A percentile compares a stretch with the other conserved stretches of the same genome.
These are phyloP conservation scores for Neoascia interrupta DNA, from an alignment of 2,888 invertebrate genomes.

Conservation along the genomic window DNA sequence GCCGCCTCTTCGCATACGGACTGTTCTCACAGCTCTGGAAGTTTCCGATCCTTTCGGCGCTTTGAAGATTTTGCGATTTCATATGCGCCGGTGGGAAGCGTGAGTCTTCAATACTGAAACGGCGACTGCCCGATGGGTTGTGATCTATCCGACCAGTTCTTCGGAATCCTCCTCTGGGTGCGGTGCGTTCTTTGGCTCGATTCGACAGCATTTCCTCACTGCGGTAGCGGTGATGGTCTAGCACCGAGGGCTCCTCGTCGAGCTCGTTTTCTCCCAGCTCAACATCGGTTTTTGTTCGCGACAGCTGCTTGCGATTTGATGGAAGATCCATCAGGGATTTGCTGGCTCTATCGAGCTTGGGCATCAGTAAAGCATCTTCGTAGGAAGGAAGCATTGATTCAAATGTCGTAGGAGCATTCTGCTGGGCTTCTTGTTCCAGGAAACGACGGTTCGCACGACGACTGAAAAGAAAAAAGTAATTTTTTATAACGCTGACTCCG, in stretches of 20 bases:
- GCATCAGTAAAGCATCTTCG: conserved; percentile 88
- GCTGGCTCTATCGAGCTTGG: conserved; percentile 83
- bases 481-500: not conserved
- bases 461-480: conserved; percentile 69
- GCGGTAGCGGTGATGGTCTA: conserved; percentile 76
- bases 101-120: conserved; percentile 75
- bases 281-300: conserved; percentile 71
- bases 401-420: conserved; percentile 83
- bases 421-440: conserved; percentile 81
- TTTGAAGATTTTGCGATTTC: conserved; percentile 77
- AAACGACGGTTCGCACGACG: conserved; percentile 81
- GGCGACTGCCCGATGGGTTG: conserved; percentile 76
- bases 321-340: conserved; percentile 80
- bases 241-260: conserved; percentile 72
- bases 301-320: conserved; percentile 75
- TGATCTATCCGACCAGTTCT: conserved; percentile 75
- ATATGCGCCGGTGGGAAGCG: conserved; percentile 77
- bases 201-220: conserved; percentile 78
- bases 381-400: conserved; percentile 88
- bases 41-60: conserved; percentile 78
- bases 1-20: conserved; percentile 77
- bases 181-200: conserved; percentile 76
- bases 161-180: conserved; percentile 73
- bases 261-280: conserved; percentile 56
- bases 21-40: conserved; percentile 79